Evolutionary conservation across 2,113 vertebrate genomes (phyloP).

Genomic region (Psilopsiagon aymara): DNA sequence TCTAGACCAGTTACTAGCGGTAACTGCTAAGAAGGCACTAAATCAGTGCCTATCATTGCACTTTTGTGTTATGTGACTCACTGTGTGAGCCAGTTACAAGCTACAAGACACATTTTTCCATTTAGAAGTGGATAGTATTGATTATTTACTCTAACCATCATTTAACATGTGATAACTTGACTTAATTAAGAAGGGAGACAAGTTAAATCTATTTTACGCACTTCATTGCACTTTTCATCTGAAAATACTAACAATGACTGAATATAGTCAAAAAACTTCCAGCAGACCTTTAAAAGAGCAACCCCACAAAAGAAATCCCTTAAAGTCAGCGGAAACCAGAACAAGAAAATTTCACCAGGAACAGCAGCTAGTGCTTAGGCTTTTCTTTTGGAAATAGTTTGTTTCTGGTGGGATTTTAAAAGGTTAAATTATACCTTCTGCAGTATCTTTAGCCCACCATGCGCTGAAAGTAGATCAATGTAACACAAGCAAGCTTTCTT

Average conservation of each 20-base stretch:
- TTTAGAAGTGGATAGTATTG: background rate
- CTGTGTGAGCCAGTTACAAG: background rate
- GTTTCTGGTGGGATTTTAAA: background rate
- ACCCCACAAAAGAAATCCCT: background rate
- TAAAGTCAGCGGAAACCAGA: background rate
- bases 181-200: background rate
- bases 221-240: background rate
- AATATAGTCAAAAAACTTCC: background rate
- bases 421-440: background rate
- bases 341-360: background rate
- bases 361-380: background rate
- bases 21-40: background rate
- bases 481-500: background rate
- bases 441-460: background rate
- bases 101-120: background rate
- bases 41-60: accelerated
- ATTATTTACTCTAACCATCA: background rate
- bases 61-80: accelerated
- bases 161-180: background rate
- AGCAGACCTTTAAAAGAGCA: background rate
- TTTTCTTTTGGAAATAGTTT: background rate
- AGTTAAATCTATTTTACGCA: background rate
- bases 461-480: background rate
- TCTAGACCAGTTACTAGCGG: background rate
- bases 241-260: background rate